phyloP scores from a whole-genome alignment of 1,140 invertebrate genomes.

The Elymnias hypermnestra region DNA sequence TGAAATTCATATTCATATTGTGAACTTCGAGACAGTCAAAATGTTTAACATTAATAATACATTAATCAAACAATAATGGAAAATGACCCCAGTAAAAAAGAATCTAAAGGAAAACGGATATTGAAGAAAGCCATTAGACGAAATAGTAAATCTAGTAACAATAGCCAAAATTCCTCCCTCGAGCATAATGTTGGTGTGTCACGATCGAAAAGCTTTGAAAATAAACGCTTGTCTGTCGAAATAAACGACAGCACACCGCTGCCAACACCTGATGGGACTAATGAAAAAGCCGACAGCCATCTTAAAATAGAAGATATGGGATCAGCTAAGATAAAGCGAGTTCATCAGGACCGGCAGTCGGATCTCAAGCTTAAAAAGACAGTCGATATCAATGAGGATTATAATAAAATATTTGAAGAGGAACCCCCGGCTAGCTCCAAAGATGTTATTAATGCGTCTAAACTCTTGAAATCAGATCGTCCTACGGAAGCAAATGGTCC shows the following conservation, averaged over 20 bases:
- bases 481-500: conserved; percentile 24
- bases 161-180: conserved; percentile 39
- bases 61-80: conserved; percentile 51
- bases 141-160: conserved; percentile 58
- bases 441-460: conserved; percentile 20
- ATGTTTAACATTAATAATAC: conserved; percentile 30
- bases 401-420: conserved; percentile 27
- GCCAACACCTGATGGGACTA: conserved; percentile 43
- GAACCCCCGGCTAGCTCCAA: conserved; percentile 20
- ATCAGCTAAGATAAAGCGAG: conserved; percentile 10
- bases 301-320: conserved; percentile 32
- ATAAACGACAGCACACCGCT: conserved; percentile 45
- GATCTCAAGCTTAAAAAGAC: conserved; percentile 31
- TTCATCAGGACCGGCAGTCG: conserved; percentile 7
- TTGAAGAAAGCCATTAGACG: conserved; percentile 56
- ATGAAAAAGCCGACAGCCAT: conserved; percentile 27
- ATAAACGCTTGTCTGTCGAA: conserved; percentile 41
- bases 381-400: conserved; percentile 39
- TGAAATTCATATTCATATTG: neutral
- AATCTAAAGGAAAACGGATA: conserved; percentile 63
- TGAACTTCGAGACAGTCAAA: conserved; percentile 34
- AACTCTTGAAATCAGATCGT: conserved; percentile 22
- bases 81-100: conserved; percentile 70
- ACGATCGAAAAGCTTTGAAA: conserved; percentile 53
- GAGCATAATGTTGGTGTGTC: conserved; percentile 32